Evolutionary conservation across 1,140 invertebrate genomes (phyloP).

Genomic region (Manduca sexta): DNA sequence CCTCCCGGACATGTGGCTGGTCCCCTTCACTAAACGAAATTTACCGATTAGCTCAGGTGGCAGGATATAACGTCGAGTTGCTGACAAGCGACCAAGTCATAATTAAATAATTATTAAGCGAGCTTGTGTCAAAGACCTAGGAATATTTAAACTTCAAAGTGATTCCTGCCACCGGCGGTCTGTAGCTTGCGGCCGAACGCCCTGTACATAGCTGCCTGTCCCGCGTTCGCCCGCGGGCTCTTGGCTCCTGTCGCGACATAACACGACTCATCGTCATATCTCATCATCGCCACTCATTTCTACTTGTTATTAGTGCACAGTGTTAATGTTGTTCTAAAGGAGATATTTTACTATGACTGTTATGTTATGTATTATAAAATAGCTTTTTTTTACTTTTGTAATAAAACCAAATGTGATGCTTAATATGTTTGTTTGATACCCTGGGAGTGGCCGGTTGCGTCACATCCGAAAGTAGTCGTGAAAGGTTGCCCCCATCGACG

Average conservation of each 20-base stretch:
- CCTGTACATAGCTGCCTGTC: conserved; percentile 55
- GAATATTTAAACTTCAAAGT: conserved; percentile 1
- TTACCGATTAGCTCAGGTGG: conserved; percentile 26
- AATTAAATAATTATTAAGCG: too few relatives aligned
- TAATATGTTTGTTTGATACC: conserved; percentile 41
- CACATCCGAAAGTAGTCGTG: conserved; percentile 56
- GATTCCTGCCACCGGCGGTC: conserved; percentile 11
- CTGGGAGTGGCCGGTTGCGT: conserved; percentile 33
- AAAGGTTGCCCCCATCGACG: conserved; percentile 42
- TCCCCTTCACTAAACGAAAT: conserved; percentile 50
- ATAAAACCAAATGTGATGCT: conserved; percentile 61
- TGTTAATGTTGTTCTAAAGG: conserved; percentile 60
- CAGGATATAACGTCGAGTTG: conserved; percentile 34
- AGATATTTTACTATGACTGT: conserved; percentile 62
- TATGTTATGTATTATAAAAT: conserved; percentile 63
- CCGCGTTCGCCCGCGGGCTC: conserved; percentile 31
- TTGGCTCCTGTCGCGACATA: conserved; percentile 18
- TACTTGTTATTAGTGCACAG: conserved; percentile 69
- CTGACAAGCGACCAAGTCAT: conserved; percentile 42
- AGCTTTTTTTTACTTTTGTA: conserved; percentile 65
- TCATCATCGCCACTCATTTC: conserved; percentile 46
- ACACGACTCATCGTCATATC: conserved; percentile 23
- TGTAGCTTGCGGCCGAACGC: conserved; percentile 29
- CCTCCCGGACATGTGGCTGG: conserved; percentile 62
- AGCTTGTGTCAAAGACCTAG: not conserved